Conservation (phyloP, 2,888 invertebrate genomes). For the Hartigia nigra region DNA sequence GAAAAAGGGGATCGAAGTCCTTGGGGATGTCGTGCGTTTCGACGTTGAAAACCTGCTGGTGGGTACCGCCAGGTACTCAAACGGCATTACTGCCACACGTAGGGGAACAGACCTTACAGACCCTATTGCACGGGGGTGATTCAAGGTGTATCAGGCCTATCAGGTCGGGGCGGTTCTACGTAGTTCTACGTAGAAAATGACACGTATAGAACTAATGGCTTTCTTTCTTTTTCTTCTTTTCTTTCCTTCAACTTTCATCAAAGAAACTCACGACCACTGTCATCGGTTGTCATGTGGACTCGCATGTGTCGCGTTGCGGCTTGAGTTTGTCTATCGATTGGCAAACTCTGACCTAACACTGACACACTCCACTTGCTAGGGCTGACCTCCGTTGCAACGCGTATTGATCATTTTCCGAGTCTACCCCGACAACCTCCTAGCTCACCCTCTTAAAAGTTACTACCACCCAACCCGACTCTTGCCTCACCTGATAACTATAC, state of each 20-base stretch:
- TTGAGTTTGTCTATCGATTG: conserved; percentile 56
- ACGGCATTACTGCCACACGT: background rate
- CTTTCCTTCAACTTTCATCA: background rate
- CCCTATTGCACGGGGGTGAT: background rate
- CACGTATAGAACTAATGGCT: background rate
- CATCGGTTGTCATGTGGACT: background rate
- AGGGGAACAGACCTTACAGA: background rate
- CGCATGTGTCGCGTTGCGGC: conserved; percentile 9
- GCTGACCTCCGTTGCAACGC: conserved; percentile 46
- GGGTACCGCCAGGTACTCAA: background rate
- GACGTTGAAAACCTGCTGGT: background rate
- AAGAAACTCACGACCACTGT: background rate
- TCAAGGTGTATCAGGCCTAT: background rate
- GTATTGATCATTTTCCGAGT: background rate
- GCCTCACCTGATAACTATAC: background rate
- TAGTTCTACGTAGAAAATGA: background rate
- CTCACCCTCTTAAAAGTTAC: background rate
- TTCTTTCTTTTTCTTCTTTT: background rate
- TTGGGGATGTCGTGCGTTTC: background rate
- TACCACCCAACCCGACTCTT: background rate
- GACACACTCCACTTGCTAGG: conserved; percentile 59
- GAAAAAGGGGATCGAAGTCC: background rate
- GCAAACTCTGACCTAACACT: conserved; percentile 62
- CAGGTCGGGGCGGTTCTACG: background rate
- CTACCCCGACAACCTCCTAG: background rate